phyloP scores from a whole-genome alignment of 2,113 vertebrate species.

The Dicerorhinus sumatrensis region DNA sequence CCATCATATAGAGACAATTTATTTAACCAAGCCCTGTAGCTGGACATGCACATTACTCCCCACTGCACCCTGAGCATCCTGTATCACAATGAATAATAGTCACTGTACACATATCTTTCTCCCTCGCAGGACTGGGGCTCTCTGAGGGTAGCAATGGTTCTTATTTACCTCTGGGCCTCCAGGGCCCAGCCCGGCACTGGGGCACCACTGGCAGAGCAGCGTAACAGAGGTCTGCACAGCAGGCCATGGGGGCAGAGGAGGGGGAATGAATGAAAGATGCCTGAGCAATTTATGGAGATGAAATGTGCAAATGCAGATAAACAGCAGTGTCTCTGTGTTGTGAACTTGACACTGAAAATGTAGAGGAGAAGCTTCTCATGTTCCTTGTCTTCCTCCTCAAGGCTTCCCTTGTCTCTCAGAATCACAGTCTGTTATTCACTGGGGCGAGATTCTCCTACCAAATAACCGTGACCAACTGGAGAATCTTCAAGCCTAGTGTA shows the following conservation, averaged over 20 bases:
- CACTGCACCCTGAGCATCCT: neutral
- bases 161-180: neutral
- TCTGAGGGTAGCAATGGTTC: neutral
- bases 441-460: neutral
- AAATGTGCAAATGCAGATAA: neutral
- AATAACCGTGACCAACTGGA: neutral
- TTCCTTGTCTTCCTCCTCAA: neutral
- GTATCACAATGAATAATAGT: neutral
- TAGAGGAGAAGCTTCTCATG: neutral
- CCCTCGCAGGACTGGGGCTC: no score
- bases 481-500: neutral
- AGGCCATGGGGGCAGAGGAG: neutral
- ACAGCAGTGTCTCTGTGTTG: neutral
- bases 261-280: neutral
- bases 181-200: neutral
- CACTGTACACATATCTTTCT: neutral
- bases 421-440: neutral
- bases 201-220: neutral
- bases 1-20: neutral
- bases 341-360: neutral
- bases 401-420: neutral
- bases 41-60: neutral
- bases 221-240: neutral
- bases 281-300: neutral
- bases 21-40: neutral